These are phyloP conservation scores for Trinorchestia longiramus DNA, from an alignment of 1,140 invertebrate genomes.

Conservation along the genomic window DNA sequence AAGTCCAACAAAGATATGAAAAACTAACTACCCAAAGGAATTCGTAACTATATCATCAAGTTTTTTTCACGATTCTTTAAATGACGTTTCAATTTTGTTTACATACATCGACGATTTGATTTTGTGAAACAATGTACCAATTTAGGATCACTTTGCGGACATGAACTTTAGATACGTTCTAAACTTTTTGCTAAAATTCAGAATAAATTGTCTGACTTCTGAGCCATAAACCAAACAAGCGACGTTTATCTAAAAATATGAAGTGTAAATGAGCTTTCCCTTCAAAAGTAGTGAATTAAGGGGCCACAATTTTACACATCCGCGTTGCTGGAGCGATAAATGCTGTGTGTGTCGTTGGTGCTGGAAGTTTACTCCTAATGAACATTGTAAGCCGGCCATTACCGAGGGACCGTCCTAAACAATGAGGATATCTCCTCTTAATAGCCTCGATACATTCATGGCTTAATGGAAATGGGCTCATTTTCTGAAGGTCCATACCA, in stretches of 20 bases:
- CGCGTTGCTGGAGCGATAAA: neutral
- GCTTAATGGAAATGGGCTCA: slow-evolving; percentile 52
- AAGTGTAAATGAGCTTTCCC: neutral
- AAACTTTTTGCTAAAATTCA: no score
- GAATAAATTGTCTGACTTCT: neutral
- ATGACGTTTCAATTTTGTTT: neutral
- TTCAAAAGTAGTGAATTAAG: neutral
- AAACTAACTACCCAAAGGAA: neutral
- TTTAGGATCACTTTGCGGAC: neutral
- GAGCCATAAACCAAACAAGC: neutral
- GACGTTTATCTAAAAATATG: neutral
- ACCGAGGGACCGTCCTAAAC: slow-evolving; percentile 41
- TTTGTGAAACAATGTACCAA: neutral
- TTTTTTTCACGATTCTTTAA: neutral
- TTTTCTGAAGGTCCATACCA: slow-evolving; percentile 36
- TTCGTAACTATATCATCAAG: neutral
- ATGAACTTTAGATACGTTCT: no score
- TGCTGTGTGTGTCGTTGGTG: neutral
- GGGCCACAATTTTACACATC: neutral
- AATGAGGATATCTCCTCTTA: slow-evolving; percentile 47
- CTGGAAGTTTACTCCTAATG: slow-evolving; percentile 50
- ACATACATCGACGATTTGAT: neutral
- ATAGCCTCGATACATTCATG: slow-evolving; percentile 48
- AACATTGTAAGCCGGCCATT: slow-evolving; percentile 36
- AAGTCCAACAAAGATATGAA: no score